phyloP scores from a whole-genome alignment of 2,888 invertebrate genomes.

The Conistra vaccinii region DNA sequence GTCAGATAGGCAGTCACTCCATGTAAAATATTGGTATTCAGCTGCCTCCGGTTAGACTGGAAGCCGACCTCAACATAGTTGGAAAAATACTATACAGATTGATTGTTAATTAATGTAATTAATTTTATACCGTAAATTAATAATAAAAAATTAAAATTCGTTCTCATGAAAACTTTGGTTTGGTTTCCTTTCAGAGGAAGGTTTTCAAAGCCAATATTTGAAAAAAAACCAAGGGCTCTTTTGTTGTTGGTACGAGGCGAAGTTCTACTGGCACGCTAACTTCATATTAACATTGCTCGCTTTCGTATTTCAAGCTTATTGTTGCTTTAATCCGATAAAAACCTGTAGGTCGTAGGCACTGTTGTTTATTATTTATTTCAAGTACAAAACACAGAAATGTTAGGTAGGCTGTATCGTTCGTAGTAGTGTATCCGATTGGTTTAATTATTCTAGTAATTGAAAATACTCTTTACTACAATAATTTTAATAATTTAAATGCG shows the following conservation, averaged over 20 bases:
- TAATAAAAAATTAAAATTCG: not conserved
- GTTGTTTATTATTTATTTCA: not conserved
- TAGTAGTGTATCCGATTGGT: not conserved
- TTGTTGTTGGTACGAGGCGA: not conserved
- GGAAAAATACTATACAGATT: no score
- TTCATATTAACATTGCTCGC: slow-evolving; percentile 31
- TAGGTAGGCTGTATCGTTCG: not conserved
- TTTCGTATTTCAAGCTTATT: slow-evolving; percentile 7
- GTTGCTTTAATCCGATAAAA: not conserved
- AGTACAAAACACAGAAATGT: not conserved
- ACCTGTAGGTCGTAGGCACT: slow-evolving; percentile 7
- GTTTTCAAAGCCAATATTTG: not conserved
- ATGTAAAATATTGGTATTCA: no score
- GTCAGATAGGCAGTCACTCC: no score
- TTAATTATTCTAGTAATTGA: not conserved
- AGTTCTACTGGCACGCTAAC: slow-evolving; percentile 13
- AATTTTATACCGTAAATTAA: not conserved
- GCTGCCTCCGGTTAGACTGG: no score
- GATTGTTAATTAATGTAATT: not conserved
- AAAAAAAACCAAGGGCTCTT: not conserved
- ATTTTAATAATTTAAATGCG: no score
- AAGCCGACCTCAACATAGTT: no score
- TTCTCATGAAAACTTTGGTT: no score
- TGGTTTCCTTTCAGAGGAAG: not conserved
- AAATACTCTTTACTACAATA: no score